These are phyloP conservation scores for Parnassius apollo DNA, from an alignment of 2,888 invertebrate genomes.

Conservation along the genomic window DNA sequence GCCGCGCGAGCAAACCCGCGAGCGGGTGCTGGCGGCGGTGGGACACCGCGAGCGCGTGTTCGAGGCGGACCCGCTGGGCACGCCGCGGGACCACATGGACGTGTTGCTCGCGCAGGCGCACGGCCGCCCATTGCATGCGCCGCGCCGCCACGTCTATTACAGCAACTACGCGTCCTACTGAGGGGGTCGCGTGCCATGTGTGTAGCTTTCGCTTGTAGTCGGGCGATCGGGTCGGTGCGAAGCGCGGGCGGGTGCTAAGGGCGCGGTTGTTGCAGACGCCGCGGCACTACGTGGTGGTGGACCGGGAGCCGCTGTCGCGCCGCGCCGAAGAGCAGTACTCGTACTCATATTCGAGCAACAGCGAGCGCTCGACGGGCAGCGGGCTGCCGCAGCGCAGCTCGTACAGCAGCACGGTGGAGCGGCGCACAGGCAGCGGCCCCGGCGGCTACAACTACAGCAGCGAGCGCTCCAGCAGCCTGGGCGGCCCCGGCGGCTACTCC, in stretches of 20 bases:
- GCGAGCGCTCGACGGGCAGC: constrained; percentile 73
- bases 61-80: constrained; percentile 81
- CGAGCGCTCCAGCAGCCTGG: constrained; percentile 86
- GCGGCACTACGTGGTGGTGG: constrained; percentile 93
- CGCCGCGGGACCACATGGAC: constrained; percentile 84
- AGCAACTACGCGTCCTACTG: constrained; percentile 77
- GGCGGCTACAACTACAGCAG: constrained; percentile 89
- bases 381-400: constrained; percentile 82
- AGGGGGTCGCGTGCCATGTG: constrained; percentile 49
- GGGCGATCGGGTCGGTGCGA: constrained; percentile 57
- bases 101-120: constrained; percentile 83
- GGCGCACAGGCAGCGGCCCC: constrained; percentile 85
- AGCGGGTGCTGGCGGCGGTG: constrained; percentile 82
- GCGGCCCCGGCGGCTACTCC: constrained; percentile 91
- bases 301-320: constrained; percentile 85
- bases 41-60: constrained; percentile 80
- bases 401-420: constrained; percentile 86
- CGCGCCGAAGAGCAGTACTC: constrained; percentile 92
- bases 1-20: constrained; percentile 84
- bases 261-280: constrained; percentile 88
- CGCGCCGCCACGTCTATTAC: constrained; percentile 77
- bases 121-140: constrained; percentile 72
- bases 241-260: constrained; percentile 49
- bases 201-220: constrained; percentile 72
- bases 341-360: constrained; percentile 88